Evolutionary conservation across 1,140 invertebrate species (phyloP).

Genomic region (Lethocerus indicus): DNA sequence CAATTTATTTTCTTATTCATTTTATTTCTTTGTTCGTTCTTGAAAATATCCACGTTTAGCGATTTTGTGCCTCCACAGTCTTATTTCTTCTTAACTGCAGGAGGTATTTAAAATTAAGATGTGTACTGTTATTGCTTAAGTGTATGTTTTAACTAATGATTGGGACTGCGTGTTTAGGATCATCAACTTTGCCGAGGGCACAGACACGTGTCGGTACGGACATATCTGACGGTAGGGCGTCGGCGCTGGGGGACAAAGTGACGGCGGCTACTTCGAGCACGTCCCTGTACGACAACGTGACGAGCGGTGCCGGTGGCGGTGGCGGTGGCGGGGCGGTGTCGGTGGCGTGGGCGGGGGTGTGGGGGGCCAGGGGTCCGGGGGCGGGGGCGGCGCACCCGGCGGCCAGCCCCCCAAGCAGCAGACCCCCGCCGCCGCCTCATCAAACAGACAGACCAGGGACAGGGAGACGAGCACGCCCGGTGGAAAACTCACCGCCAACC

Average conservation of each 20-base stretch:
- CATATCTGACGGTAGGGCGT: constrained; percentile 34
- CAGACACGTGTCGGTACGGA: constrained; percentile 51
- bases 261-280: constrained; percentile 67
- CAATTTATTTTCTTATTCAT: too few relatives aligned
- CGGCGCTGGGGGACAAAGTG: constrained; percentile 43
- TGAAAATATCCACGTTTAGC: too few relatives aligned
- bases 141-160: too few relatives aligned
- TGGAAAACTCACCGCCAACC: constrained; percentile 19
- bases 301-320: constrained; percentile 23
- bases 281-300: constrained; percentile 78
- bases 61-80: too few relatives aligned
- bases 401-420: background rate
- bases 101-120: too few relatives aligned
- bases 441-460: constrained; percentile 24
- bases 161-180: constrained; percentile 35
- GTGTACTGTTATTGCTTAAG: too few relatives aligned
- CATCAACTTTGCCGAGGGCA: constrained; percentile 65
- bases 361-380: background rate
- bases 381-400: constrained; percentile 17
- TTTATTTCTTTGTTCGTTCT: too few relatives aligned
- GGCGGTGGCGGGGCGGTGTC: background rate
- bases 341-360: background rate
- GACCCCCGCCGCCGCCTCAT: background rate
- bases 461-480: constrained; percentile 25
- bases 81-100: too few relatives aligned